A percentile compares a stretch with the other conserved stretches of the same genome.
These are phyloP conservation scores for Phalacrocorax aristotelis DNA, from an alignment of 2,113 vertebrate genomes.

Conservation along the genomic window DNA sequence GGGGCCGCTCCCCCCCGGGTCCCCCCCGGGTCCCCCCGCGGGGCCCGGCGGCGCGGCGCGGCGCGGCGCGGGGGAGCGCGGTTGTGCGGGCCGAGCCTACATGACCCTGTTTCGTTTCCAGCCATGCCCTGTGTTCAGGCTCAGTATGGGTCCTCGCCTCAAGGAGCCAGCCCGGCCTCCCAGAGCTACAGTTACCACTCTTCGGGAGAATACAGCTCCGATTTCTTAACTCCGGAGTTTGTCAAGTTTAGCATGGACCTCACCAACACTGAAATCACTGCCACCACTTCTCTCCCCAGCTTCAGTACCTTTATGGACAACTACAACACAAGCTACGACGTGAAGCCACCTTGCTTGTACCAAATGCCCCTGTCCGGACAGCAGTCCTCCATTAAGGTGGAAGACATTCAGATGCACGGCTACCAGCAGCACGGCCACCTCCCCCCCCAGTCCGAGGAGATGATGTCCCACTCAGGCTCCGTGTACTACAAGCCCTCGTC, in stretches of 20 bases:
- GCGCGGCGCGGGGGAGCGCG: conserved; percentile 16
- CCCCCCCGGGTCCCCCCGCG: background rate
- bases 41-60: background rate
- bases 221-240: conserved; percentile 98
- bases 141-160: conserved; percentile 99
- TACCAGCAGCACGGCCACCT: conserved; percentile 94
- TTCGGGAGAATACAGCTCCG: conserved; percentile 98
- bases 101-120: conserved; percentile 83
- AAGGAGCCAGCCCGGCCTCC: conserved; percentile 99
- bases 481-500: conserved; percentile 98
- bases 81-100: conserved; percentile 73
- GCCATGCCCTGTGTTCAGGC: conserved; percentile 99
- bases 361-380: conserved; percentile 95
- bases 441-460: conserved; percentile 90
- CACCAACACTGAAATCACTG: conserved; percentile 99
- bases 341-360: conserved; percentile 98
- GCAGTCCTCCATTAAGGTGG: conserved; percentile 98
- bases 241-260: conserved; percentile 99
- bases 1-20: background rate
- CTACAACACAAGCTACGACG: conserved; percentile 97
- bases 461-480: conserved; percentile 93
- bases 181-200: conserved; percentile 99
- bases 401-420: conserved; percentile 97
- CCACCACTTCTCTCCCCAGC: conserved; percentile 98
- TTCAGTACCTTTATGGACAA: conserved; percentile 99